Percentiles rank a stretch among this genome's conserved stretches.
Conservation (phyloP, 2,113 vertebrate species). For the Lepus timidus region DNA sequence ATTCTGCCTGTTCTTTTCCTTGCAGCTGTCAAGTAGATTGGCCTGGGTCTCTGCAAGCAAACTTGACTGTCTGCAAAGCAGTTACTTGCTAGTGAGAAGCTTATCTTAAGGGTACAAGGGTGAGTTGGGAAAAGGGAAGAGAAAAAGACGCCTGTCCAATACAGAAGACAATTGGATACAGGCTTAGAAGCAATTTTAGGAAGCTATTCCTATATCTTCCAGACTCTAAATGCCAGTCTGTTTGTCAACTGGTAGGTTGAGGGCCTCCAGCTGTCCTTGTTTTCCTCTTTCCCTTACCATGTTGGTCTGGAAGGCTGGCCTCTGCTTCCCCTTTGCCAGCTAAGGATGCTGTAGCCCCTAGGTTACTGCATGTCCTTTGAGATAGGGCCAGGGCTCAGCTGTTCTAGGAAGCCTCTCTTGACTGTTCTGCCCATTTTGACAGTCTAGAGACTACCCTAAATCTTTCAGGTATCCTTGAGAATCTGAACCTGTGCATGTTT, state of each 20-base stretch:
- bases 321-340: not conserved
- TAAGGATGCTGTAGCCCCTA: not conserved
- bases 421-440: not conserved
- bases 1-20: not conserved
- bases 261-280: not conserved
- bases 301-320: not conserved
- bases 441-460: not conserved
- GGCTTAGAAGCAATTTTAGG: too few relatives aligned
- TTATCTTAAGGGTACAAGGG: constrained; percentile 32
- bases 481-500: not conserved
- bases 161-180: too few relatives aligned
- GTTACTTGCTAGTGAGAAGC: constrained; percentile 17
- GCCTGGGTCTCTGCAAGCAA: constrained; percentile 3
- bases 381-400: not conserved
- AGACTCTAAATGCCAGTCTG: not conserved
- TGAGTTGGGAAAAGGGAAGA: not conserved
- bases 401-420: not conserved
- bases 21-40: not conserved
- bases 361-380: not conserved
- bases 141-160: not conserved
- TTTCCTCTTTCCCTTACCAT: not conserved
- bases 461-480: not conserved
- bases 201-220: not conserved
- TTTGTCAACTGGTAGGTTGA: not conserved
- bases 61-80: not conserved